These are phyloP conservation scores for Drosophila melanica DNA, from an alignment of 1,140 invertebrate genomes.

Conservation along the genomic window DNA sequence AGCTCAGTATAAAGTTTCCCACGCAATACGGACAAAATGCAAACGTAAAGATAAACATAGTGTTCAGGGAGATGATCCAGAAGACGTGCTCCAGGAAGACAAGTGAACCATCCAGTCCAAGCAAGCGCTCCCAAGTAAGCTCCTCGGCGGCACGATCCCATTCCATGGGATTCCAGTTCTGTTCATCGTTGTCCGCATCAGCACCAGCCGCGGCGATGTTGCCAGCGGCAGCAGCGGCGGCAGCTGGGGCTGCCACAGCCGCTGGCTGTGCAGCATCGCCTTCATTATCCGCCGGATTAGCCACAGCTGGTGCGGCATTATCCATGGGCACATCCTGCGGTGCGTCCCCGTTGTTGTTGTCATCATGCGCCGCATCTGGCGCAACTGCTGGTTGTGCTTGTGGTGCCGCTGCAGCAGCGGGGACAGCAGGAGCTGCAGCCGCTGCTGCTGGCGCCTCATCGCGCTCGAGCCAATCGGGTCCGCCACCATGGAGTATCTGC, in stretches of 20 bases:
- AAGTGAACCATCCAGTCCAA: constrained; percentile 98
- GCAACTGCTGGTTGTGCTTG: constrained; percentile 61
- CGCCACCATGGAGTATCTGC: constrained; percentile 98
- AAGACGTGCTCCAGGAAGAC: constrained; percentile 99
- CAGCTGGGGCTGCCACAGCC: constrained; percentile 17
- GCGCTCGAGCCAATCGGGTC: constrained; percentile 96
- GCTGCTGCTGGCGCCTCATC: constrained; percentile 85
- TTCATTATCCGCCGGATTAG: constrained; percentile 58
- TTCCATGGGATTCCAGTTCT: constrained; percentile 99
- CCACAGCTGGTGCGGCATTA: constrained; percentile 62
- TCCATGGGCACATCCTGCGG: constrained; percentile 77
- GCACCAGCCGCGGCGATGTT: constrained; percentile 70
- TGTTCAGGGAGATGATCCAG: constrained; percentile 99
- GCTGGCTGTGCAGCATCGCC: constrained; percentile 19
- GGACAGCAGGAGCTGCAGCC: constrained; percentile 52
- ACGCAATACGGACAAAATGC: constrained; percentile 98
- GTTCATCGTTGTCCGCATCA: constrained; percentile 88
- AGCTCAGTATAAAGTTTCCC: constrained; percentile 92
- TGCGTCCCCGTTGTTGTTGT: constrained; percentile 58
- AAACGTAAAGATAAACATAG: constrained; percentile 96
- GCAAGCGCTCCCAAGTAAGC: constrained; percentile 97
- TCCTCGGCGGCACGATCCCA: constrained; percentile 99
- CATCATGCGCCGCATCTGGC: constrained; percentile 50
- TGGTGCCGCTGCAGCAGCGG: constrained; percentile 55
- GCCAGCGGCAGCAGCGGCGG: constrained; percentile 58